phyloP scores from a whole-genome alignment of 2,797 vertebrate genomes.

The Phalloptychus januarius region DNA sequence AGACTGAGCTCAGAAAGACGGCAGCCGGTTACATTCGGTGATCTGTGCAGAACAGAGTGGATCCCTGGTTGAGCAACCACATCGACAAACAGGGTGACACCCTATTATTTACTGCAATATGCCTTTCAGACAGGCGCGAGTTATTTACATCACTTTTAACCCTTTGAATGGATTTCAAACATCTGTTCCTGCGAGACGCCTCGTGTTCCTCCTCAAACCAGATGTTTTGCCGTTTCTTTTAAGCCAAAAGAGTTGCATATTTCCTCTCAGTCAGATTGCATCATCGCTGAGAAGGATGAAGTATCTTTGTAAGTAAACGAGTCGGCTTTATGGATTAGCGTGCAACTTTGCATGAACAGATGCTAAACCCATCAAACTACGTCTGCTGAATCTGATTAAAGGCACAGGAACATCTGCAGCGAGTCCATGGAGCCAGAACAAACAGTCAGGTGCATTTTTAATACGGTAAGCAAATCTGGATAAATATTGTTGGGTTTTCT shows the following conservation, averaged over 20 bases:
- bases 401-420: constrained; percentile 3
- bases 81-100: constrained; percentile 62
- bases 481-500: neutral
- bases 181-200: neutral
- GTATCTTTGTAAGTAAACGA: neutral
- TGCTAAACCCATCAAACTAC: neutral
- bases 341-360: constrained; percentile 7
- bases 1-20: constrained; percentile 31
- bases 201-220: constrained; percentile 13
- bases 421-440: constrained; percentile 7
- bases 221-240: constrained; percentile 18
- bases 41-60: constrained; percentile 58
- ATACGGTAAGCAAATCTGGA: neutral
- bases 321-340: constrained; percentile 2
- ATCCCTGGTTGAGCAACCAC: constrained; percentile 57
- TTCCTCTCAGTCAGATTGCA: neutral
- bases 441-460: constrained; percentile 14
- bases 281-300: neutral
- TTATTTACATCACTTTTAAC: constrained; percentile 35
- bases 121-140: constrained; percentile 5
- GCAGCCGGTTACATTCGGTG: constrained; percentile 54
- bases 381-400: constrained; percentile 14
- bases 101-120: constrained; percentile 27
- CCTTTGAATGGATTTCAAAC: constrained; percentile 7
- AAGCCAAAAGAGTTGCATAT: constrained; percentile 1